These are phyloP conservation scores for Platycnemis pennipes DNA, from an alignment of 2,888 invertebrate genomes.

Conservation along the genomic window DNA sequence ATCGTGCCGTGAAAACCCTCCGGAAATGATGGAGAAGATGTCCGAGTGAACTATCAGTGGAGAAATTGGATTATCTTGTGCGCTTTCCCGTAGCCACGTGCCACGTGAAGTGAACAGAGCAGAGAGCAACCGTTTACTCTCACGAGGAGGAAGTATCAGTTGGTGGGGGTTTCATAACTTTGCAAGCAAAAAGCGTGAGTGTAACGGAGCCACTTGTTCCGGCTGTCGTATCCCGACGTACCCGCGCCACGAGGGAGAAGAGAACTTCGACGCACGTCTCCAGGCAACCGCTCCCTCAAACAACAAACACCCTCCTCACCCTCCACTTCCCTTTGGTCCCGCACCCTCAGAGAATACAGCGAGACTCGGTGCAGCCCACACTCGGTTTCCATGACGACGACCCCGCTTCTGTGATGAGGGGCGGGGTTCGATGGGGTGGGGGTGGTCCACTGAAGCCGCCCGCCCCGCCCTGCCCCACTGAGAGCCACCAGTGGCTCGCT, in stretches of 20 bases:
- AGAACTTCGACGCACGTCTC: background rate
- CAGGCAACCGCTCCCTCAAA: background rate
- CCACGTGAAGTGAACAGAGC: no score
- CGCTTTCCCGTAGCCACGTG: no score
- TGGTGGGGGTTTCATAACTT: background rate
- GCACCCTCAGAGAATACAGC: background rate
- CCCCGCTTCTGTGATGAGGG: constrained; percentile 68
- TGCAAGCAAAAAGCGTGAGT: background rate
- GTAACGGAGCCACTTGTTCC: background rate
- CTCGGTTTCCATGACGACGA: constrained; percentile 58
- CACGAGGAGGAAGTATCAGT: background rate
- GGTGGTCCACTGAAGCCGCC: constrained; percentile 80
- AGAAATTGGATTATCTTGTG: background rate
- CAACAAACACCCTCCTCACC: background rate
- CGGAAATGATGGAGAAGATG: background rate
- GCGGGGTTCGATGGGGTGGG: constrained; percentile 77
- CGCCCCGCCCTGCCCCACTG: constrained; percentile 37
- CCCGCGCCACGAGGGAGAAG: background rate
- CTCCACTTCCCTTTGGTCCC: background rate
- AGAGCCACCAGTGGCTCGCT: constrained; percentile 69
- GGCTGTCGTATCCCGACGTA: background rate
- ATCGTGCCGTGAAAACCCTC: background rate
- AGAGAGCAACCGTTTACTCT: background rate
- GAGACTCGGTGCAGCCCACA: background rate
- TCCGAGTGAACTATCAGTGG: background rate